phyloP scores from a whole-genome alignment of 2,113 vertebrate genomes.

The Xiphorhynchus elegans region DNA sequence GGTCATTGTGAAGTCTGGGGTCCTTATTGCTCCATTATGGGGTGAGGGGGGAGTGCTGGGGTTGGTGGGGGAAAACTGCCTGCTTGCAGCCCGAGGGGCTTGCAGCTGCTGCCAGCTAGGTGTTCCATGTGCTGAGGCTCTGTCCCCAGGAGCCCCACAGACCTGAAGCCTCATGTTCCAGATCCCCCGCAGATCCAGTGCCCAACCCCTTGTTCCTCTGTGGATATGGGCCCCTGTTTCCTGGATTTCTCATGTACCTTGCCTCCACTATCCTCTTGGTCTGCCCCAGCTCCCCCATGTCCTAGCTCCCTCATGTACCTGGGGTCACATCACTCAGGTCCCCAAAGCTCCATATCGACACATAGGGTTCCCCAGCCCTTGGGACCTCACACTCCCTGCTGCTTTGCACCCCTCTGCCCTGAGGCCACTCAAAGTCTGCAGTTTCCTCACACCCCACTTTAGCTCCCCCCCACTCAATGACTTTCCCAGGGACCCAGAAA shows the following conservation, averaged over 20 bases:
- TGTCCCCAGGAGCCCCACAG: neutral
- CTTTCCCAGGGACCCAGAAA: neutral
- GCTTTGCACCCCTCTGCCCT: neutral
- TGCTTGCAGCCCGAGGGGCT: neutral
- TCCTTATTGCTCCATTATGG: neutral
- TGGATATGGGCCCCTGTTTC: neutral
- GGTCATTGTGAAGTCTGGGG: neutral
- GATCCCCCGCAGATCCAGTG: neutral
- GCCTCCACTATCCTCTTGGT: neutral
- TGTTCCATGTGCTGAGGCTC: fast-evolving
- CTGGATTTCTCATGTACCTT: neutral
- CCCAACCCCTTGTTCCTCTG: neutral
- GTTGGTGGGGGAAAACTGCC: neutral
- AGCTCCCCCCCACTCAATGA: neutral
- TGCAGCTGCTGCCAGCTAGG: neutral
- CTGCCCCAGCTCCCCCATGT: neutral
- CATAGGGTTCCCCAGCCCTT: neutral
- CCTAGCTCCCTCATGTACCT: neutral
- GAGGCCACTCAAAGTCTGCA: neutral
- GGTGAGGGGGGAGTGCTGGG: neutral
- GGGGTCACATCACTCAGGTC: neutral
- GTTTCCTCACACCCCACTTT: neutral
- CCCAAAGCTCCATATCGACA: fast-evolving
- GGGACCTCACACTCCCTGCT: neutral
- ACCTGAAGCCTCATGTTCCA: neutral